Percentiles rank a stretch among this genome's conserved stretches.
Conservation (phyloP, 2,797 vertebrate species). For the Ptychadena robeensis region DNA sequence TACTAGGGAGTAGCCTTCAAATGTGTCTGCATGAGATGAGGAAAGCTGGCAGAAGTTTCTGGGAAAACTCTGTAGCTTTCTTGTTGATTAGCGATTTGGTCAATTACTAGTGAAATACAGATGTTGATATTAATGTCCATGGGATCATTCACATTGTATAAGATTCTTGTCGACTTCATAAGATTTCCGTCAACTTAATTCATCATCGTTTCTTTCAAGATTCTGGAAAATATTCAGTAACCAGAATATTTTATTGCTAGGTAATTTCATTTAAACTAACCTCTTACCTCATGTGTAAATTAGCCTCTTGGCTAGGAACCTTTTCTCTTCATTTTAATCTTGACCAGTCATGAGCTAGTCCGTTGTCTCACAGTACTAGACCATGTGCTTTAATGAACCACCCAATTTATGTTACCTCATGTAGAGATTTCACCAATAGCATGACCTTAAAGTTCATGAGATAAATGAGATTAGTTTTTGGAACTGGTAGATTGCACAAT, state of each 20-base stretch:
- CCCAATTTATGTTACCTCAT: too few relatives aligned
- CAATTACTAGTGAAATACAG: slow-evolving; percentile 62
- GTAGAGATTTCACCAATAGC: too few relatives aligned
- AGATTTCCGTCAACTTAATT: slow-evolving; percentile 31
- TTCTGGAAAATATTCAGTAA: not conserved
- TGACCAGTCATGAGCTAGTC: too few relatives aligned
- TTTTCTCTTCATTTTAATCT: too few relatives aligned
- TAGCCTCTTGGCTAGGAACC: not conserved
- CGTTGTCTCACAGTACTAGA: too few relatives aligned
- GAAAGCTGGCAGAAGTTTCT: slow-evolving; percentile 55
- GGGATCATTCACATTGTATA: slow-evolving; percentile 48
- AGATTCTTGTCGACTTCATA: slow-evolving; percentile 28
- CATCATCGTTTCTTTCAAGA: slow-evolving; percentile 12
- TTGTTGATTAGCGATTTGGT: slow-evolving; percentile 39
- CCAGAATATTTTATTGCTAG: not conserved
- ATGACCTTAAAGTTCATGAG: too few relatives aligned
- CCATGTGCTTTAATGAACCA: too few relatives aligned
- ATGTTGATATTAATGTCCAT: slow-evolving; percentile 35
- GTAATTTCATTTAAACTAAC: not conserved
- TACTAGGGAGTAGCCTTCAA: slow-evolving; percentile 49
- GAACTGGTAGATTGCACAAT: too few relatives aligned
- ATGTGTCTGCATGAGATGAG: slow-evolving; percentile 13
- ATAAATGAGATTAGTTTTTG: too few relatives aligned
- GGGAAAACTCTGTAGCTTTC: slow-evolving; percentile 59
- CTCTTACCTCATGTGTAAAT: too few relatives aligned